Base-by-base conservation (phyloP, 1,140 invertebrate genomes). In the Pararge aegeria region DNA sequence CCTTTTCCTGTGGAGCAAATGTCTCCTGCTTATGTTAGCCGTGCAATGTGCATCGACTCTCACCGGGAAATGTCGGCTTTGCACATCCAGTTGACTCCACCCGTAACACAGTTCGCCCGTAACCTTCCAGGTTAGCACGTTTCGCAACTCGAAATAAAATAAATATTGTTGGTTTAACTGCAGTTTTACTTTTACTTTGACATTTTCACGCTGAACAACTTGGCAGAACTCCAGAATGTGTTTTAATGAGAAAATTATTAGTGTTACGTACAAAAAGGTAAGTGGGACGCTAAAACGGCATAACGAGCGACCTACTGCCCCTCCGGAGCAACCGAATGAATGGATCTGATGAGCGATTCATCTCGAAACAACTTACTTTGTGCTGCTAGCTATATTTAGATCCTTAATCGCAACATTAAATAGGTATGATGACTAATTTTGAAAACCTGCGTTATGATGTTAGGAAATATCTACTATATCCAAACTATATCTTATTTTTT, bases 301-400 rank as follows among this genome's bases (percentile, higher is more conserved):
- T 56, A 52, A 62, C 46, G 19, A 30, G 54, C 54, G 54, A 62
- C 60, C 60, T 53, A 56, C 30, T 59, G 56, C 56, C 56, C 56
- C 37, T 29, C 34, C 42, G 15, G 24, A 38, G 29, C 24, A 46
- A 21, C 20, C 15, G 42, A 21, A n/a, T 60, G 52, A 61, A 61
- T 61, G 53, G 12, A 55, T 55, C 46, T 61, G 59, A 61, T 61
- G 54, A 66, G 42, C 42, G 69, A 58, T 67, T 64, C 64, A 59
- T 27, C 46, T 21, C 6, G 24, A 29, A n/a, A 48, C 5, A 12
- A 49, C 18, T 49, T 10, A 27, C 46, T 19, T 29, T 49, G 20
- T 29, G n/a, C 1, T 1, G 46, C 21, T 13, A 9, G 46, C 18
- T 49, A 4, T 49, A 49, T 27, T 49, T 49, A 44, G 2, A 13